Base-by-base conservation (phyloP, 2,888 invertebrate genomes). In the Heliconius erato region DNA sequence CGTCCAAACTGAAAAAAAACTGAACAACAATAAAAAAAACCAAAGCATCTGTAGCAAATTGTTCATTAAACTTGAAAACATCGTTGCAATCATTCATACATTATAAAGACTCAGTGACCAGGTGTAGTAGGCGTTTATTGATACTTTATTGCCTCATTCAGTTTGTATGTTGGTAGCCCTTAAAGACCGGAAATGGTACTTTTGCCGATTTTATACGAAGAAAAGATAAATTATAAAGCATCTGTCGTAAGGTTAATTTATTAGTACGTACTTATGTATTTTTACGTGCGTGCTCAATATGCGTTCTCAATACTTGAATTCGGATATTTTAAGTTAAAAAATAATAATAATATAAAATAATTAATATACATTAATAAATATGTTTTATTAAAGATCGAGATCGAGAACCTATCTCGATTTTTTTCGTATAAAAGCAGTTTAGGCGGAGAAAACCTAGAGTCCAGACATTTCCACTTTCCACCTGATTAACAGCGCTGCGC, bases 121-220 rank as follows among this genome's bases (percentile, higher is more conserved):
- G 87, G 86, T 87, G 87, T 84, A 79, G 72, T 80, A 71, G 84
- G 85, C 85, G 83, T 85, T 83, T 83, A 86, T 79, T 85, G 83
- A 85, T 85, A 82, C 77, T 82, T 85, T 83, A 84, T 84, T 76
- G 76, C 76, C 76, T 76, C 76, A 63, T 76, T 76, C 63, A 76
- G 72, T 74, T 68, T 82, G 78, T 85, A 85, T 83, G 72, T 84
- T 79, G 83, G 83, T 78, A 79, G 82, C 81, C 82, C 86, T 86
- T 81, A 79, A 85, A 63, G 44, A 85, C 86, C 87, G 88, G 88
- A 88, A 87, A 82, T 65, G 74, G 67, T 19, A 81, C 82, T 79
- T 80, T 72, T 80, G 81, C 79, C 83, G 83, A 84, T 83, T 83
- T n/a, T 81, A 79, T 84, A 74, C 69, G 71, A 65, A 74, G 59